Base-by-base conservation (phyloP, 2,797 vertebrate species). In the Zenarchopterus dispar region DNA sequence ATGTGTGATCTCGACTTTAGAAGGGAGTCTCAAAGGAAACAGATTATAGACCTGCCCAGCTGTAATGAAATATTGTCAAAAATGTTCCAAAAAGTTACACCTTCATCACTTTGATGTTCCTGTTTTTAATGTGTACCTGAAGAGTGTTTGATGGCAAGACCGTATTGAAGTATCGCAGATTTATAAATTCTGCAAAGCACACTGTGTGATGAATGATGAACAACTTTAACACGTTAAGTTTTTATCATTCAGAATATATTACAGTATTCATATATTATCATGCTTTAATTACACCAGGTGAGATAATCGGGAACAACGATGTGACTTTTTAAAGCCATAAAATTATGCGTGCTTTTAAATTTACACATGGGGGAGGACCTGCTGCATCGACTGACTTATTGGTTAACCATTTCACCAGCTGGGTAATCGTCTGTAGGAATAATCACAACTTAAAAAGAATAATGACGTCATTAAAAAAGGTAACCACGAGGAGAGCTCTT, bases 1-100 rank as follows among this genome's bases (percentile, higher is more conserved):
- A 88, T 81, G 85, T 91, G 90, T 91, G 91, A 91, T 92, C 90
- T 84, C 70, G 51, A 88, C 83, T 89, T 88, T 84, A 89, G 85
- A 89, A 55, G 69, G 75, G 85, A 84, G 77, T 86, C 89, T 90
- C 88, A 88, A 86, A 91, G 89, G 89, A 84, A 90, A 87, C 78
- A 79, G 88, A 90, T 91, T 90, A 90, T 81, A 91, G 85, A 87
- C 75, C 79, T 87, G 84, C 81, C 85, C 70, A 42, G 70, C 75
- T 73, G 73, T 91, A 89, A 89, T 91, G 88, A 88, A 91, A 84
- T 62, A 89, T 82, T 89, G 86, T 91, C 87, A 89, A 62, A 80
- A 87, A 83, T 78, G 67, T 88, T 90, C 80, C 49, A 70, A 73
- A 84, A 90, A 91, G 78, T 90, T 89, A 77, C 66, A 63, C 77